Conservation (phyloP, 2,113 vertebrate genomes). For the Thamnophis sirtalis region DNA sequence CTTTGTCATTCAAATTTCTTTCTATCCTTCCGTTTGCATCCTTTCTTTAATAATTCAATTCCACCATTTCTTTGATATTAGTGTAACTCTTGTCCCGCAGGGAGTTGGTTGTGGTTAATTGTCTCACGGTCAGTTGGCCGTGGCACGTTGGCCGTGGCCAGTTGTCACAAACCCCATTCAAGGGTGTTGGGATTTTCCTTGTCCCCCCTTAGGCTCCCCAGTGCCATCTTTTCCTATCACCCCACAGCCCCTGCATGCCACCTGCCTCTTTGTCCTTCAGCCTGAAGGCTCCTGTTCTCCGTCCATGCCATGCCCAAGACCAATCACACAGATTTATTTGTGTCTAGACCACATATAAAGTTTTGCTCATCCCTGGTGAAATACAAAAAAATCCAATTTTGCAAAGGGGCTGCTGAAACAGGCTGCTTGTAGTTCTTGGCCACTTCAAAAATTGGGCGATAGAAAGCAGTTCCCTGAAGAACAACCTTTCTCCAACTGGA, state of each 20-base stretch:
- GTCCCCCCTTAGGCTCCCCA: background rate
- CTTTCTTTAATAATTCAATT: background rate
- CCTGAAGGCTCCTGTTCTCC: background rate
- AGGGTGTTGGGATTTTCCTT: background rate
- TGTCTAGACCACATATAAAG: background rate
- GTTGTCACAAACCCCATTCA: background rate
- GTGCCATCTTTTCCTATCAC: background rate
- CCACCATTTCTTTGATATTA: too few species aligned
- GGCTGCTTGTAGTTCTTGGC: background rate
- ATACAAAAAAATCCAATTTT: background rate
- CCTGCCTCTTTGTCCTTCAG: background rate
- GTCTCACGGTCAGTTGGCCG: too few species aligned
- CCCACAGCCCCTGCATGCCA: background rate
- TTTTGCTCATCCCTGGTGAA: background rate
- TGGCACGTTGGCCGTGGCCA: background rate
- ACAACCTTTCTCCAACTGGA: background rate
- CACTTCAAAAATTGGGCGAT: background rate
- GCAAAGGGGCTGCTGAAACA: background rate
- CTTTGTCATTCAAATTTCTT: background rate
- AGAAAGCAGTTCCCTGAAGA: background rate
- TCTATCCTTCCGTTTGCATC: background rate
- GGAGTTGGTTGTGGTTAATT: background rate
- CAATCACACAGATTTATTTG: background rate
- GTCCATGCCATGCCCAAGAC: background rate
- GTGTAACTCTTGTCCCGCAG: background rate